Evolutionary conservation across 2,113 vertebrate genomes (phyloP).

Genomic region (Thomomys bottae): DNA sequence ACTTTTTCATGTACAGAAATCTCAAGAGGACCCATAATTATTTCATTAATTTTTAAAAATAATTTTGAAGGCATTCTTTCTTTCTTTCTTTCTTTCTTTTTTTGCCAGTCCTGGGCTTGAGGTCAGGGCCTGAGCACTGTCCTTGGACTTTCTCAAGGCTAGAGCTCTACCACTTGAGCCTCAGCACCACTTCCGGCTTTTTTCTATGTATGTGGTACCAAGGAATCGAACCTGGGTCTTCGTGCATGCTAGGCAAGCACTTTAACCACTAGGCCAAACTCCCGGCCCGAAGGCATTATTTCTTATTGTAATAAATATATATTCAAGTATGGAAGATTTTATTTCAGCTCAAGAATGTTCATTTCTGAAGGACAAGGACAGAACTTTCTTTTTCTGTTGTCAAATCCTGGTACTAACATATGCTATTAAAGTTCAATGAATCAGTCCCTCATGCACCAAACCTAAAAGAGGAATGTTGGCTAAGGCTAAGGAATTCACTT

Average conservation of each 20-base stretch:
- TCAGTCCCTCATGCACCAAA: background rate
- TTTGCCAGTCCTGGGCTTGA: too few species aligned
- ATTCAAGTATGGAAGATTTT: background rate
- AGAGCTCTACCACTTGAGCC: too few species aligned
- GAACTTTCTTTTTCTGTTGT: background rate
- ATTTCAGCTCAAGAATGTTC: conserved; percentile 17
- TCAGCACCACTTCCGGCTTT: too few species aligned
- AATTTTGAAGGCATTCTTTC: background rate
- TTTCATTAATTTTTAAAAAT: background rate
- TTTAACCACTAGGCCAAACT: too few species aligned
- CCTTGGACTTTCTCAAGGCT: too few species aligned
- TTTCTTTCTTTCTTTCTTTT: too few species aligned
- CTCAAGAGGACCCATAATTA: background rate
- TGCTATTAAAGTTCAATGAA: background rate
- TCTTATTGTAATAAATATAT: conserved; percentile 29
- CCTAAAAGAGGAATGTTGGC: background rate
- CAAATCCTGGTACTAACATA: background rate
- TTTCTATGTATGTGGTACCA: too few species aligned
- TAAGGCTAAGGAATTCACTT: background rate
- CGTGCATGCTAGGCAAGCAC: too few species aligned
- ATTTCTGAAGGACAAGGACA: background rate
- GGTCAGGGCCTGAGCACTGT: too few species aligned
- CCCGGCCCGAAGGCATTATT: background rate
- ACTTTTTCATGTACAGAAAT: background rate
- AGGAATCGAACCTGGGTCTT: too few species aligned